A percentile compares a stretch with the other conserved stretches of the same genome.
Conservation (phyloP, 1,140 invertebrate species). For the Atta texana region DNA sequence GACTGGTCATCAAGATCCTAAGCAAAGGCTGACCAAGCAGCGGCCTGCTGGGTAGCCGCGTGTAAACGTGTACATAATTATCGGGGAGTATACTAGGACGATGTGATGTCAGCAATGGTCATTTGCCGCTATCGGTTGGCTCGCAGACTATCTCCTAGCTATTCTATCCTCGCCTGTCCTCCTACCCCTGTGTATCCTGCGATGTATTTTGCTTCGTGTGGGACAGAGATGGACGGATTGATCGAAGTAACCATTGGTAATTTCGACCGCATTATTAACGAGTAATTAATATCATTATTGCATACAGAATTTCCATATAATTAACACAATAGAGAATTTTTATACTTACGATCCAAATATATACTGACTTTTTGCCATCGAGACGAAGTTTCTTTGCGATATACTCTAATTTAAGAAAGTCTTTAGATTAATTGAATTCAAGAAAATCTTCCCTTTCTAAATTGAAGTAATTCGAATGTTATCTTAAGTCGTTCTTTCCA, state of each 20-base stretch:
- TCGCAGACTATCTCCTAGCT: constrained; percentile 75
- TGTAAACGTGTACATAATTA: constrained; percentile 81
- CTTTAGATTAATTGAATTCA: neutral
- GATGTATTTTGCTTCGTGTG: constrained; percentile 64
- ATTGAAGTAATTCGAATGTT: constrained; percentile 11
- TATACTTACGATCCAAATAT: neutral
- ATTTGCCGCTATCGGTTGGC: constrained; percentile 77
- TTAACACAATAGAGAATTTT: neutral
- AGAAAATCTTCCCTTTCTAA: neutral
- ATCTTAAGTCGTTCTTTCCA: constrained; percentile 42
- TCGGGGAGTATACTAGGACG: constrained; percentile 77
- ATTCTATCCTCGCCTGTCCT: constrained; percentile 72
- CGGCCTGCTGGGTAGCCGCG: constrained; percentile 57
- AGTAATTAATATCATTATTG: constrained; percentile 45
- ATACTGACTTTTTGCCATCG: neutral
- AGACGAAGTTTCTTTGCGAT: neutral
- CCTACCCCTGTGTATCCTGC: constrained; percentile 56
- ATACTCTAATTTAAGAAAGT: neutral
- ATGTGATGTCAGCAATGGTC: constrained; percentile 79
- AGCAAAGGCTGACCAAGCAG: constrained; percentile 83
- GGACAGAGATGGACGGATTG: constrained; percentile 44
- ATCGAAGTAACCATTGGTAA: constrained; percentile 9
- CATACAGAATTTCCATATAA: neutral
- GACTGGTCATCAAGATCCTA: constrained; percentile 79
- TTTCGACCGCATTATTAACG: constrained; percentile 34